These are phyloP conservation scores for Plebejus argus DNA, from an alignment of 2,888 invertebrate genomes.

Conservation along the genomic window DNA sequence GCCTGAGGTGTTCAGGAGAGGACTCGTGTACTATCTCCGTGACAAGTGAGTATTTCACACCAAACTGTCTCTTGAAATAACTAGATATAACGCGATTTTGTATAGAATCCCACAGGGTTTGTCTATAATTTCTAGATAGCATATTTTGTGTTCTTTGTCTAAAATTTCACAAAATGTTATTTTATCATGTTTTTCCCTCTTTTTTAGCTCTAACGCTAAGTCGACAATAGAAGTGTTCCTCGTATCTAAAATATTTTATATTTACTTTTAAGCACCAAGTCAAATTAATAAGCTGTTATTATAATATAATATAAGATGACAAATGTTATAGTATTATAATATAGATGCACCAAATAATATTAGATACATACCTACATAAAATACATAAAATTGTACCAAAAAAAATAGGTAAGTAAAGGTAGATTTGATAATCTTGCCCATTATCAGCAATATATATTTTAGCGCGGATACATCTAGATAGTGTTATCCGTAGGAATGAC, in stretches of 20 bases:
- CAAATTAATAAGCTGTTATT: background rate
- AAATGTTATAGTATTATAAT: background rate
- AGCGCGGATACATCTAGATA: background rate
- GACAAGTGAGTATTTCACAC: slow-evolving; percentile 57
- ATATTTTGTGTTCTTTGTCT: too few species aligned
- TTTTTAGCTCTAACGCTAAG: too few species aligned
- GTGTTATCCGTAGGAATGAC: background rate
- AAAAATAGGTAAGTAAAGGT: background rate
- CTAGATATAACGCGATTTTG: background rate
- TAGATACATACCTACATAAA: background rate
- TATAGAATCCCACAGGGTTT: background rate
- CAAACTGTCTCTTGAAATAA: background rate
- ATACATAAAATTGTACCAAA: background rate
- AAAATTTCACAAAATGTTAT: too few species aligned
- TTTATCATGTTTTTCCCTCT: too few species aligned
- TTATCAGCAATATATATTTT: background rate
- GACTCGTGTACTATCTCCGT: slow-evolving; percentile 67
- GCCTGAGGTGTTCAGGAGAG: slow-evolving; percentile 79
- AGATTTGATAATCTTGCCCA: background rate
- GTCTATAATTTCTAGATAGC: too few species aligned
- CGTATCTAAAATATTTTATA: too few species aligned
- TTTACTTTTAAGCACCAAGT: too few species aligned
- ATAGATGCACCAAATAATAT: background rate
- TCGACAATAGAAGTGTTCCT: too few species aligned
- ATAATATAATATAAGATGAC: too few species aligned